A percentile compares a stretch with the other conserved stretches of the same genome.
These are phyloP conservation scores for Andrena flavipes DNA, from an alignment of 2,888 invertebrate species.

Conservation along the genomic window DNA sequence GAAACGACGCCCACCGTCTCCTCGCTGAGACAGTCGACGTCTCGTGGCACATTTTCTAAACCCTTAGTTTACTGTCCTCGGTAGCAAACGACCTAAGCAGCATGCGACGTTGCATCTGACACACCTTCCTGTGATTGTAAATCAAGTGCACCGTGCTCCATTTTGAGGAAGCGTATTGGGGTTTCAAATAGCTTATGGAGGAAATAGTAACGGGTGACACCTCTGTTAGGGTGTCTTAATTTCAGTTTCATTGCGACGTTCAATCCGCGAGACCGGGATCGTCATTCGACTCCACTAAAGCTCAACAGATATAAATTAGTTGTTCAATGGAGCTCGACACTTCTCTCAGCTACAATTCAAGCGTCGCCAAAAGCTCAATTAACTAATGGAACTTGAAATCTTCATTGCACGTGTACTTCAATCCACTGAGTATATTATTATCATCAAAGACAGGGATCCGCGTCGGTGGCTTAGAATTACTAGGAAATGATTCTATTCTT, in stretches of 20 bases:
- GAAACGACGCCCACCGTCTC: constrained; percentile 30
- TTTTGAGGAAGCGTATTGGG: neutral
- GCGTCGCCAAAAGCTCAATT: too few species aligned
- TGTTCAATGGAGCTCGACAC: neutral
- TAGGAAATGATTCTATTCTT: too few species aligned
- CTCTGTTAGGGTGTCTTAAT: neutral
- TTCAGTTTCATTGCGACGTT: neutral
- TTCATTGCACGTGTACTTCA: too few species aligned
- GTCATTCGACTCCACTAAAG: neutral
- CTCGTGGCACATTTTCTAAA: neutral
- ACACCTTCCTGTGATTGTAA: neutral
- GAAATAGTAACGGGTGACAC: neutral
- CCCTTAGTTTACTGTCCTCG: neutral
- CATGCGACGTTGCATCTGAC: neutral
- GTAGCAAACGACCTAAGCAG: neutral
- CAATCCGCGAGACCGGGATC: neutral
- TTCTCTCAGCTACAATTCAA: neutral
- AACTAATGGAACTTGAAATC: too few species aligned
- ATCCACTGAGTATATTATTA: too few species aligned
- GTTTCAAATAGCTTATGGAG: neutral
- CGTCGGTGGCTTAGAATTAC: too few species aligned
- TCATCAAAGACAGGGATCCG: too few species aligned
- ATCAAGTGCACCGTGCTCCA: constrained; percentile 21
- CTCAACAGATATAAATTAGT: neutral
- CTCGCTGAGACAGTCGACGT: neutral